Conservation (phyloP, 2,797 vertebrate genomes). For the Phoeniculus purpureus region DNA sequence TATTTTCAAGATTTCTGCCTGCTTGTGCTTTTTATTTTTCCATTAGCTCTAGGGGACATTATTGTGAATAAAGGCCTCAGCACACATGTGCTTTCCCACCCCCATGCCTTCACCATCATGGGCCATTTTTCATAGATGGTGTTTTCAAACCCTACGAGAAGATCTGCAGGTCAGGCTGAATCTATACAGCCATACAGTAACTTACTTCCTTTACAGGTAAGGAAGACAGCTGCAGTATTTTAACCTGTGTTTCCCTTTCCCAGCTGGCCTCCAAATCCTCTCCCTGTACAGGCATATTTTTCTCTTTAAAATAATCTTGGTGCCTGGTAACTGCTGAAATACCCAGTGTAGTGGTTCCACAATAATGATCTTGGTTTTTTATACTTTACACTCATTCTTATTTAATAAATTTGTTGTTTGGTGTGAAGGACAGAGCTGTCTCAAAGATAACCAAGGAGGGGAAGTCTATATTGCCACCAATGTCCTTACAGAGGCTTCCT, state of each 20-base stretch:
- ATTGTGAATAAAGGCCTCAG: background rate
- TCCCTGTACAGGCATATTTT: background rate
- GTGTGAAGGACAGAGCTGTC: background rate
- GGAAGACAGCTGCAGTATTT: conserved; percentile 17
- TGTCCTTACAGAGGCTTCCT: background rate
- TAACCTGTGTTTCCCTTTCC: background rate
- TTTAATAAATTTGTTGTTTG: conserved; percentile 3
- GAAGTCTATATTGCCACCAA: background rate
- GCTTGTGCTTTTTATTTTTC: background rate
- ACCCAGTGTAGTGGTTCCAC: background rate
- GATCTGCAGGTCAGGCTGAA: background rate
- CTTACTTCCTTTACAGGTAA: background rate
- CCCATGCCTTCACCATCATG: background rate
- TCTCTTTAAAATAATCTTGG: conserved; percentile 6
- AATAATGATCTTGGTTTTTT: background rate
- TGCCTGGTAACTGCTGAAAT: background rate
- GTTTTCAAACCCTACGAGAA: conserved; percentile 2
- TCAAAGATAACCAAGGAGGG: background rate
- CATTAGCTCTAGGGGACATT: background rate
- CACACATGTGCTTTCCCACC: fast-evolving
- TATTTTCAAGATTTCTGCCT: background rate
- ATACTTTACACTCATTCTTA: background rate
- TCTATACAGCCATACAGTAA: background rate
- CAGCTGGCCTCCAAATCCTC: background rate
- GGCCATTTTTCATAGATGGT: background rate